phyloP scores from a whole-genome alignment of 2,888 invertebrate species.

The Phyto melanocephala region DNA sequence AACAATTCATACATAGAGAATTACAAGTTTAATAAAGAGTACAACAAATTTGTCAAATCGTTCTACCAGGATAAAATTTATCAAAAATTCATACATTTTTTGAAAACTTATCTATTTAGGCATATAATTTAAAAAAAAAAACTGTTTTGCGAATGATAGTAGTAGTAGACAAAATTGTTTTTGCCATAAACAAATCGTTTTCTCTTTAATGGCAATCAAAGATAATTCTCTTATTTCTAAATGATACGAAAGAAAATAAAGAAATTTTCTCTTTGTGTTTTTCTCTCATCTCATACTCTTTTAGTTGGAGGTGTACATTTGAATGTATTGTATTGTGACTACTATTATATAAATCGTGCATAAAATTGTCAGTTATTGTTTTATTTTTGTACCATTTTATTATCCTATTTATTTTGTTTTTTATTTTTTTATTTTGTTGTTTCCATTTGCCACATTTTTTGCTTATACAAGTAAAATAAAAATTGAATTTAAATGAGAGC shows the following conservation, averaged over 20 bases:
- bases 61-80: too few relatives aligned
- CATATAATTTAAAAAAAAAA: too few relatives aligned
- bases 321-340: not conserved
- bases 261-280: not conserved
- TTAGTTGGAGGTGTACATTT: not conserved
- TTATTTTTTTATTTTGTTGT: constrained; percentile 17
- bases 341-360: constrained; percentile 49
- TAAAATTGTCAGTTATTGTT: constrained; percentile 48
- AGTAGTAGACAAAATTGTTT: too few relatives aligned
- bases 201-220: not conserved
- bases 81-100: too few relatives aligned
- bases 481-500: constrained; percentile 23
- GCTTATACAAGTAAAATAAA: not conserved
- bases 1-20: too few relatives aligned
- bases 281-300: not conserved
- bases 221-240: not conserved
- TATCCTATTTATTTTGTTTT: constrained; percentile 36
- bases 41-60: too few relatives aligned
- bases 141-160: too few relatives aligned
- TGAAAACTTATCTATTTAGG: too few relatives aligned
- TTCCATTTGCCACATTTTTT: not conserved
- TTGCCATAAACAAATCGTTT: too few relatives aligned
- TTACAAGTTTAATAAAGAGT: too few relatives aligned
- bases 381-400: constrained; percentile 43
- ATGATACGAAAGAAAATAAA: not conserved